Evolutionary conservation across 2,797 vertebrate species (phyloP).

Genomic region (Eutrigla gurnardus): DNA sequence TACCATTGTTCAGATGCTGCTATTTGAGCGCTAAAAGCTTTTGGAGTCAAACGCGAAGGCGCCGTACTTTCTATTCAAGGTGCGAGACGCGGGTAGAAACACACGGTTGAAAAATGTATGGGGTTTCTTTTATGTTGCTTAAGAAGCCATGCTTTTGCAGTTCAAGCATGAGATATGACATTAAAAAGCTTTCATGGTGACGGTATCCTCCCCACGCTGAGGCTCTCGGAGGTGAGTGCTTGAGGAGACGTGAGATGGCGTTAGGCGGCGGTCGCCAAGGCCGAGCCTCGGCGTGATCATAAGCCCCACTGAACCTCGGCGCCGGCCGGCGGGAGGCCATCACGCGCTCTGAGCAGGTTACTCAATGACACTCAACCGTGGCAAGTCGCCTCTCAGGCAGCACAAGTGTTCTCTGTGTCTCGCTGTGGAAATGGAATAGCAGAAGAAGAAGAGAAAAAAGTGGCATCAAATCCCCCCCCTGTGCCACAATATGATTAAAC

Average conservation of each 20-base stretch:
- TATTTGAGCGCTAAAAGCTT: constrained; percentile 70
- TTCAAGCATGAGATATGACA: constrained; percentile 54
- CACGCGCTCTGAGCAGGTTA: constrained; percentile 62
- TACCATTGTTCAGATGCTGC: constrained; percentile 38
- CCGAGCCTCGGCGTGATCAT: constrained; percentile 38
- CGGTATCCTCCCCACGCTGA: constrained; percentile 19
- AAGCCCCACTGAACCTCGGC: constrained; percentile 16
- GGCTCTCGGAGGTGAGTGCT: constrained; percentile 50
- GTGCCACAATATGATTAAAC: constrained; percentile 46
- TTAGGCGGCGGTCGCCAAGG: constrained; percentile 22
- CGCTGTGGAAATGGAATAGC: constrained; percentile 41
- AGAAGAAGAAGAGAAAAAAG: constrained; percentile 3
- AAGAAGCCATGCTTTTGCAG: constrained; percentile 28
- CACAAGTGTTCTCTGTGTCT: constrained; percentile 33
- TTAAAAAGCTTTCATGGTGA: constrained; percentile 80
- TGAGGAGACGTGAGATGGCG: constrained; percentile 29
- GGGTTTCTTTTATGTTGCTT: constrained; percentile 30
- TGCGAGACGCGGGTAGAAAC: constrained; percentile 1
- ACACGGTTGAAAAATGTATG: constrained; percentile 58
- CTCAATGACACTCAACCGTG: constrained; percentile 54
- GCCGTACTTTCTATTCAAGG: constrained; percentile 35
- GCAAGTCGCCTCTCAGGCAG: constrained; percentile 37
- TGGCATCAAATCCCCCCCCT: constrained; percentile 33
- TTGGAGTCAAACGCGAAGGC: constrained; percentile 31
- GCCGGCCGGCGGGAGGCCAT: constrained; percentile 34